Conservation (phyloP, 2,797 vertebrate genomes). For the Vespertilio murinus region DNA sequence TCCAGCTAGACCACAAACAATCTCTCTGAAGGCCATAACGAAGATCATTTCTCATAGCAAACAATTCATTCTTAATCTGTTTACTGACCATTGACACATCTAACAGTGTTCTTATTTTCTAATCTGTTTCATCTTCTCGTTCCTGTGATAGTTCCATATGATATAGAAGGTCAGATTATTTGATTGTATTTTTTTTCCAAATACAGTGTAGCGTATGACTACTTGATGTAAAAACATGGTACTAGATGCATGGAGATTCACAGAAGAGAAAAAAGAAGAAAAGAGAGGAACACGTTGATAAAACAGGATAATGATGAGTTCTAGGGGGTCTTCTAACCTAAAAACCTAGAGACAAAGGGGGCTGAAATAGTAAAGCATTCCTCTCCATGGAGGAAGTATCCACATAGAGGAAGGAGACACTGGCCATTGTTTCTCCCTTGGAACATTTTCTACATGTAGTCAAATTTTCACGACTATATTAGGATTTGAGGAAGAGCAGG, state of each 20-base stretch:
- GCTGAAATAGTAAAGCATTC: not conserved
- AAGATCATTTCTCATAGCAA: conserved; percentile 8
- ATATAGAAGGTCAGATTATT: not conserved
- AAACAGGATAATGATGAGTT: not conserved
- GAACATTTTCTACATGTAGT: not conserved
- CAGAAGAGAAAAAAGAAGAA: not conserved
- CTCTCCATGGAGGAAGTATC: not conserved
- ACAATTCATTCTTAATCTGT: not conserved
- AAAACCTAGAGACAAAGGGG: not conserved
- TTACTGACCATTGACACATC: not conserved
- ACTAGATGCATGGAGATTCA: not conserved
- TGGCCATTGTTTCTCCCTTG: conserved; percentile 28
- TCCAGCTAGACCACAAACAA: not conserved
- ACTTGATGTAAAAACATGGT: not conserved
- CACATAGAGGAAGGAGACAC: not conserved
- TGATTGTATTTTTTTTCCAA: not conserved
- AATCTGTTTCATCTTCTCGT: not conserved
- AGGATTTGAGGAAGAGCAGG: conserved; percentile 32
- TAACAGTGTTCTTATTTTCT: not conserved
- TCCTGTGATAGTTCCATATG: not conserved
- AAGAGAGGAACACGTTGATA: not conserved
- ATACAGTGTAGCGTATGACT: not conserved
- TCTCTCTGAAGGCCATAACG: not conserved
- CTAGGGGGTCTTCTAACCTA: not conserved
- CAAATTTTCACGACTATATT: conserved; percentile 44